Evolutionary conservation across 2,113 vertebrate species (phyloP).

Genomic region (Salvelinus sp.): DNA sequence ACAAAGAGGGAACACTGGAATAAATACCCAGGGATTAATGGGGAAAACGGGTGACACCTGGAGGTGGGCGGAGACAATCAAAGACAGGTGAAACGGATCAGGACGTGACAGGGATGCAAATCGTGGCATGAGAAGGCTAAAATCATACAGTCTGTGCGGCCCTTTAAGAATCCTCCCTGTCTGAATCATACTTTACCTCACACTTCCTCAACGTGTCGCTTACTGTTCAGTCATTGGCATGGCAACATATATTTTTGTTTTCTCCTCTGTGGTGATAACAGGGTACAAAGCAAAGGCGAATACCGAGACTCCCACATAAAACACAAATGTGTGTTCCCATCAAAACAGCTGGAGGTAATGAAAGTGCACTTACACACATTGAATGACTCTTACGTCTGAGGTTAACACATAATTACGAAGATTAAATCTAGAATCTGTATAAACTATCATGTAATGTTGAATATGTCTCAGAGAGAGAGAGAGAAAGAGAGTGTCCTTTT

Average conservation of each 20-base stretch:
- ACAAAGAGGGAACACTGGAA: too few relatives aligned
- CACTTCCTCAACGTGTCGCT: conserved; percentile 21
- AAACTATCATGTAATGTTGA: neutral
- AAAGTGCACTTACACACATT: neutral
- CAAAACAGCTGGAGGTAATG: neutral
- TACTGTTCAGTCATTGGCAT: conserved; percentile 59
- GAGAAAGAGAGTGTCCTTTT: conserved; percentile 1
- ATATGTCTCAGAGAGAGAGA: neutral
- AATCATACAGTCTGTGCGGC: too few relatives aligned
- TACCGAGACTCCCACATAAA: neutral
- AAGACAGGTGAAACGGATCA: too few relatives aligned
- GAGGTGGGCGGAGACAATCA: too few relatives aligned
- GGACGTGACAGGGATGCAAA: too few relatives aligned
- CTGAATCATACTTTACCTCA: neutral
- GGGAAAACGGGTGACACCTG: too few relatives aligned
- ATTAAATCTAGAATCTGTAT: neutral
- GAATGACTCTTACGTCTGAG: neutral
- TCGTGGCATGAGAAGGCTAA: too few relatives aligned
- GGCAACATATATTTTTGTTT: conserved; percentile 20
- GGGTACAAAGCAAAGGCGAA: conserved; percentile 2
- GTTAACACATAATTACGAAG: neutral
- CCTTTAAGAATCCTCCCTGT: too few relatives aligned
- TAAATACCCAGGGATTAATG: too few relatives aligned
- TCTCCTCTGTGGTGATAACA: conserved; percentile 6
- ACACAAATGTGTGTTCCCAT: neutral